Conservation (phyloP, 2,113 vertebrate genomes). For the Opisthocomus hoazin region DNA sequence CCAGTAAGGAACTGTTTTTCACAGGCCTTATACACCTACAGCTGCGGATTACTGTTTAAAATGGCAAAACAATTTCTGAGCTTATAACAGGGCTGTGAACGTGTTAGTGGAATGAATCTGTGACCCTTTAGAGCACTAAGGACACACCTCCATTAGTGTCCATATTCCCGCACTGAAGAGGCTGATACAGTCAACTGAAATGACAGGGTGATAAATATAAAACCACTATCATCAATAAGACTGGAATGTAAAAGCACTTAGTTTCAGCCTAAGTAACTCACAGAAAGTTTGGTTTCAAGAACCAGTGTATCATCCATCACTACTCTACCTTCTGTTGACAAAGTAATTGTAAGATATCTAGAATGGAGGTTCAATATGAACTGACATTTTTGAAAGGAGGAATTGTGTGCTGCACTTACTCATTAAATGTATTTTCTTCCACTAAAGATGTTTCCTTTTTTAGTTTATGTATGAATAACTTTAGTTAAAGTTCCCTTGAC, state of each 20-base stretch:
- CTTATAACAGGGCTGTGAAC: slow-evolving; percentile 65
- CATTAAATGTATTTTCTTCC: slow-evolving; percentile 84
- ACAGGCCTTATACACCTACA: slow-evolving; percentile 52
- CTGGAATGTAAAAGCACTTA: slow-evolving; percentile 89
- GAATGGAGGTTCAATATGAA: slow-evolving; percentile 79
- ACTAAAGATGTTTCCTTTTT: slow-evolving; percentile 84
- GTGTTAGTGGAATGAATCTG: slow-evolving; percentile 71
- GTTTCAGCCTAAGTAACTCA: slow-evolving; percentile 85
- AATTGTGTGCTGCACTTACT: slow-evolving; percentile 85
- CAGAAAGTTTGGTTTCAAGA: slow-evolving; percentile 84
- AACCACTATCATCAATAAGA: slow-evolving; percentile 85
- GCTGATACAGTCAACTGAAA: slow-evolving; percentile 80
- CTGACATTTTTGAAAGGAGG: slow-evolving; percentile 86
- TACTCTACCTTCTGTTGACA: slow-evolving; percentile 82
- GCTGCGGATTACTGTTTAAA: slow-evolving; percentile 60
- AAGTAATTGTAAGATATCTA: slow-evolving; percentile 87
- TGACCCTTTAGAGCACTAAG: slow-evolving; percentile 75
- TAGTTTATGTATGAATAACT: slow-evolving; percentile 85
- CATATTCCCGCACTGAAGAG: slow-evolving; percentile 76
- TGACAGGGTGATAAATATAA: slow-evolving; percentile 89
- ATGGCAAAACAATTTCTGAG: slow-evolving; percentile 57
- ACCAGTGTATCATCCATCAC: slow-evolving; percentile 81
- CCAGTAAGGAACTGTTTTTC: slow-evolving; percentile 63
- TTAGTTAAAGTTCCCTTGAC: slow-evolving; percentile 83
- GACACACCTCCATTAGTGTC: slow-evolving; percentile 87